Conservation (phyloP, 2,888 invertebrate species). For the Dicranocentrus wangi region DNA sequence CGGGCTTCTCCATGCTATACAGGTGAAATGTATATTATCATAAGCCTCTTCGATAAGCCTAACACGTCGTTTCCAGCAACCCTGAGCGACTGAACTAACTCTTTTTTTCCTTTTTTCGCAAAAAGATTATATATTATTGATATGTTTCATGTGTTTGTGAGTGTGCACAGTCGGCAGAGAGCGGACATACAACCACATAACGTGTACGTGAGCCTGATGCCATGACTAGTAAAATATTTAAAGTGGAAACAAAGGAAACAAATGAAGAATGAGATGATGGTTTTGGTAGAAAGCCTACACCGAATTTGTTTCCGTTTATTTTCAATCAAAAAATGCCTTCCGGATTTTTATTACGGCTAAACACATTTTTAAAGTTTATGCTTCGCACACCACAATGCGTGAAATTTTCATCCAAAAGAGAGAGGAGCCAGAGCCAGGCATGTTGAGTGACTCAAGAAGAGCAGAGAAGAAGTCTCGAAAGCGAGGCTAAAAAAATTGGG, state of each 20-base stretch:
- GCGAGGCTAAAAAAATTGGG: not conserved
- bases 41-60: no score
- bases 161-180: not conserved
- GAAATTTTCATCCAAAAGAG: constrained; percentile 16
- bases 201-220: constrained; percentile 5
- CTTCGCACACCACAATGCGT: constrained; percentile 36
- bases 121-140: no score
- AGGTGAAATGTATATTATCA: no score
- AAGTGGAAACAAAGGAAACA: not conserved
- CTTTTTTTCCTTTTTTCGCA: no score
- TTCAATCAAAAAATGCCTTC: constrained; percentile 26
- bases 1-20: no score
- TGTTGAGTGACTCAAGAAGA: constrained; percentile 3
- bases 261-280: not conserved
- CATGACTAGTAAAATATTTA: not conserved
- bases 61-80: no score
- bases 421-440: not conserved
- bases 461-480: not conserved
- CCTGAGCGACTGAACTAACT: no score
- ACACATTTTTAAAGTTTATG: constrained; percentile 40
- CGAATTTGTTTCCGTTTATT: constrained; percentile 35
- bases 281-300: constrained; percentile 5
- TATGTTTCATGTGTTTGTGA: not conserved
- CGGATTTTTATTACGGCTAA: constrained; percentile 51
- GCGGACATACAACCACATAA: no score